phyloP scores from a whole-genome alignment of 2,888 invertebrate species.

The Zele albiditarsus region DNA sequence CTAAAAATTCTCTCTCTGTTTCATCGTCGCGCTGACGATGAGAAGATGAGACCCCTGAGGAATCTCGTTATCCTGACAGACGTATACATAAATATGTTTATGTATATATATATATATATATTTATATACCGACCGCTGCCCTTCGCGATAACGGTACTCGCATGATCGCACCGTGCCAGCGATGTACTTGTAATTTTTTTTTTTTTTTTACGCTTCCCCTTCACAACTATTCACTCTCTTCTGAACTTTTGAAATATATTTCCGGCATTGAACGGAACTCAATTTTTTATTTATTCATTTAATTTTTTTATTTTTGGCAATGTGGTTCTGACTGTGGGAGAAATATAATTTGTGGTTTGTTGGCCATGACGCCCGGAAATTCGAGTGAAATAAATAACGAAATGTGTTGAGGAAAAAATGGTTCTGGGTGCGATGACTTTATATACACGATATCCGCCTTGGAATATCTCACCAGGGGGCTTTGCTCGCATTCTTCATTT shows the following conservation, averaged over 20 bases:
- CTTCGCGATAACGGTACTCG: conserved; percentile 35
- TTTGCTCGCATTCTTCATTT: conserved; percentile 45
- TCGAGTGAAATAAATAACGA: not conserved
- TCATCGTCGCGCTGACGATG: conserved; percentile 35
- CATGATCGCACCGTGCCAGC: conserved; percentile 20
- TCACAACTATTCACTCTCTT: not conserved
- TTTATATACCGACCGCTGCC: conserved; percentile 45
- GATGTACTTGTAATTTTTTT: conserved; percentile 24
- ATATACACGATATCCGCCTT: conserved; percentile 55
- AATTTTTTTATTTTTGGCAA: not conserved
- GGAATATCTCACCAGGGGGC: conserved; percentile 49
- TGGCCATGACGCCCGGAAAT: not conserved
- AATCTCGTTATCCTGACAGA: conserved; percentile 52
- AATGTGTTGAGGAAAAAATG: conserved; percentile 8
- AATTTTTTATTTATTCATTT: not conserved
- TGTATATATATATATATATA: not conserved
- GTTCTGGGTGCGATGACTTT: conserved; percentile 60
- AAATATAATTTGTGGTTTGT: conserved; percentile 4
- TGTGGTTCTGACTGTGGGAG: not conserved
- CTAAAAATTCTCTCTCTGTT: conserved; percentile 10
- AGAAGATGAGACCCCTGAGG: conserved; percentile 38
- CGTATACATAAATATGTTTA: conserved; percentile 36
- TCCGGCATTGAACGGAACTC: not conserved
- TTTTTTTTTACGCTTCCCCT: conserved; percentile 11
- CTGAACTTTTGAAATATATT: not conserved